Evolutionary conservation across 2,113 vertebrate species (phyloP).

Genomic region (Platycercus adscitus): DNA sequence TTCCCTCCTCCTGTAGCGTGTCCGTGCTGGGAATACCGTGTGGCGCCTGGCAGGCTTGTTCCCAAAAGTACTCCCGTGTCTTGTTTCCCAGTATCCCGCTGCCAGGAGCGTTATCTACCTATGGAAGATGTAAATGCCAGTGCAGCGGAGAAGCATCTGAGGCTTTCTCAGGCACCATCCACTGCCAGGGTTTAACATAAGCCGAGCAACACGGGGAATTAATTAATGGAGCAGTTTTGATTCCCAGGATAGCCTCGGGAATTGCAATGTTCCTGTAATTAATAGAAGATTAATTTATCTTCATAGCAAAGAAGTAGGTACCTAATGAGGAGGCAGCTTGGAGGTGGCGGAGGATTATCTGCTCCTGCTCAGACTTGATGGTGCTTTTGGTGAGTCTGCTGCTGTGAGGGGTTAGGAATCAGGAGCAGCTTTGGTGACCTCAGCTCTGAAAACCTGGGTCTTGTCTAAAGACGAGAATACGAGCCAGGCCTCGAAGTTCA

Average conservation of each 20-base stretch:
- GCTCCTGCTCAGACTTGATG: accelerated
- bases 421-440: background rate
- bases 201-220: background rate
- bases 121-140: background rate
- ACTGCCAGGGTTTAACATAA: background rate
- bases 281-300: background rate
- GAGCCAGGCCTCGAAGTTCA: background rate
- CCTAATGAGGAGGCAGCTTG: background rate
- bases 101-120: accelerated
- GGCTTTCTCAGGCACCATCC: background rate
- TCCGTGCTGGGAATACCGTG: accelerated
- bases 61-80: background rate
- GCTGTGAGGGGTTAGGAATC: background rate
- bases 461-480: background rate
- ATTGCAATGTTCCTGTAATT: background rate
- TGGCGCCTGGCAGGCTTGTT: background rate
- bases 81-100: background rate
- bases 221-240: background rate
- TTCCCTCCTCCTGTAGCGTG: accelerated
- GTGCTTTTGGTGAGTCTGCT: background rate
- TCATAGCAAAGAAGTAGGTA: background rate
- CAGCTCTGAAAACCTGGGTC: background rate
- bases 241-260: background rate
- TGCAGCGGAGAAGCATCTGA: background rate
- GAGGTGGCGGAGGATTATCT: background rate